Evolutionary conservation across 2,888 invertebrate species (phyloP).

Genomic region (Dysmachus trigonus): DNA sequence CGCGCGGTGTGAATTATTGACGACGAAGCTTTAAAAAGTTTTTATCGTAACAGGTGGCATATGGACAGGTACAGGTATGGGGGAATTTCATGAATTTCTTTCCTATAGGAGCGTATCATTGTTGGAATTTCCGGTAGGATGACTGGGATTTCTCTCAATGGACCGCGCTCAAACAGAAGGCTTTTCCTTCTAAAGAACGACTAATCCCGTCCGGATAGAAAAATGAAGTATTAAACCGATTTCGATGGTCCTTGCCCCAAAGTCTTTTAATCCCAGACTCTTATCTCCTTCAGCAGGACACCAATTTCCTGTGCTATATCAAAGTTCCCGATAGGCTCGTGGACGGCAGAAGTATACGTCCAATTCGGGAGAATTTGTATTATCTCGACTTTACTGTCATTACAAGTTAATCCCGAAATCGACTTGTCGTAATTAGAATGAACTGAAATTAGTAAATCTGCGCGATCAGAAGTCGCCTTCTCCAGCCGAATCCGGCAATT

Average conservation of each 20-base stretch:
- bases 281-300: neutral
- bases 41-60: neutral
- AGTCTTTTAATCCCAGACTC: neutral
- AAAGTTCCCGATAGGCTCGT: neutral
- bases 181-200: neutral
- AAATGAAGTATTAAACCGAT: slow-evolving; percentile 11
- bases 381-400: slow-evolving; percentile 29
- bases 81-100: neutral
- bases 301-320: neutral
- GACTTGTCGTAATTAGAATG: slow-evolving; percentile 34
- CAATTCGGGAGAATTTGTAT: neutral
- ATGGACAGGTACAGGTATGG: neutral
- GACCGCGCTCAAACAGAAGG: neutral
- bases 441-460: slow-evolving; percentile 26
- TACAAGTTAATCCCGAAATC: slow-evolving; percentile 34
- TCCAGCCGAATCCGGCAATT: slow-evolving; percentile 21
- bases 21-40: neutral
- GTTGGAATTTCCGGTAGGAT: neutral
- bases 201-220: neutral
- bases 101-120: neutral
- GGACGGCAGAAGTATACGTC: neutral
- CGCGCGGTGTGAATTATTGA: neutral
- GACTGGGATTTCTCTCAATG: neutral
- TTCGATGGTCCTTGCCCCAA: neutral
- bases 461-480: slow-evolving; percentile 31